Conservation (phyloP, 2,888 invertebrate species). For the Tipula unca region DNA sequence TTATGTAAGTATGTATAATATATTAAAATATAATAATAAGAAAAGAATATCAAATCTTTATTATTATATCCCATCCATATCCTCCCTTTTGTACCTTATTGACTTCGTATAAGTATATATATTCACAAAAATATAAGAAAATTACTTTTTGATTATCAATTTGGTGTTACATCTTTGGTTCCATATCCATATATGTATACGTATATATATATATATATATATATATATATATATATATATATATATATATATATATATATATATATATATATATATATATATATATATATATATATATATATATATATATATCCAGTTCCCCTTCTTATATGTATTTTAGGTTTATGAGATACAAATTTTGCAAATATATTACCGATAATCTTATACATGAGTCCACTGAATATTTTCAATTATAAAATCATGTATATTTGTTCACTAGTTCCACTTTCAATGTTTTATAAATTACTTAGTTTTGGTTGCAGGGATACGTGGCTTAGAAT, state of each 20-base stretch:
- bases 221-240: too few species aligned
- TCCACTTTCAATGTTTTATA: too few species aligned
- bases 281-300: too few species aligned
- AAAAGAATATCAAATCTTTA: background rate
- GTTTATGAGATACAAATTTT: background rate
- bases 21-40: background rate
- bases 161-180: background rate
- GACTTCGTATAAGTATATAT: background rate
- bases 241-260: too few species aligned
- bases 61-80: background rate
- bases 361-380: background rate
- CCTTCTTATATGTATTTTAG: background rate
- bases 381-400: background rate
- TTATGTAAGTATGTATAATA: too few species aligned
- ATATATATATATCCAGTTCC: background rate
- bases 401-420: too few species aligned
- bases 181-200: background rate
- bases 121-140: background rate
- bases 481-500: too few species aligned
- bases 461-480: too few species aligned
- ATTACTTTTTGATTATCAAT: background rate
- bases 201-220: too few species aligned
- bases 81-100: background rate
- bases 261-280: too few species aligned
- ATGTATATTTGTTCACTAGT: too few species aligned